Base-by-base conservation (phyloP, 2,888 invertebrate species). In the Azorinus chamasolen region DNA sequence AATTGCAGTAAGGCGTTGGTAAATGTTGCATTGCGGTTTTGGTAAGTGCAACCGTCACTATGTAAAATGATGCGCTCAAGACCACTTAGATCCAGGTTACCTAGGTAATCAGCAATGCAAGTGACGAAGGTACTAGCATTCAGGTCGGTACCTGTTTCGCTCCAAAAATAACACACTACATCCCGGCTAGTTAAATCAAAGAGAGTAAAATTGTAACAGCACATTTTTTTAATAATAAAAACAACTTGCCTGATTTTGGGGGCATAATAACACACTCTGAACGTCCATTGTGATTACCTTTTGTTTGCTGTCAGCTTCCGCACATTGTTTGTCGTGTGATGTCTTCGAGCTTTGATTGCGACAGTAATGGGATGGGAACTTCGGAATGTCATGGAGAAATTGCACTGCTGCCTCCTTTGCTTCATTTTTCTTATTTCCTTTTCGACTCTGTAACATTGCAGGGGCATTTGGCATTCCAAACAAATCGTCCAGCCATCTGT, bases 171-270 rank as follows among this genome's bases (percentile, higher is more conserved):
- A 27, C 79, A 79, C 37, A 22, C 41, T n/a, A 72, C 69, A 51
- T 63, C 55, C 18, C 68, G 53, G 5, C 61, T 54, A 18, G 14
- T 20, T 43, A 75, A 18, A 39, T 76, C 76, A 32, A 45, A 80
- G 14, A 80, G 39, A 14, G 74, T 79, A 51, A 69, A 81, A 43
- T 81, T 73, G 53, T 78, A 74, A 58, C 74, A 78, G 16, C 57
- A 62, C 32, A 81, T 37, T 63, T 81, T 81, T 75, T 58, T 81
- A 74, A 50, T 81, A 83, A 43, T 81, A 84, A 50, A 83, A 22
- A 24, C 75, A 53, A 51, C 78, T 80, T 54, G 84, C 80, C 46
- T 74, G 58, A 1, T 75, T 18, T 22, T 22, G 37, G 55, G 83
- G 80, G n/a, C 59, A 62, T n/a, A 84, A 55, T 4, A 83, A 55